A percentile compares a stretch with the other conserved stretches of the same genome.
Evolutionary conservation across 1,140 invertebrate species (phyloP).

Genomic region (Cecropterus lyciades): DNA sequence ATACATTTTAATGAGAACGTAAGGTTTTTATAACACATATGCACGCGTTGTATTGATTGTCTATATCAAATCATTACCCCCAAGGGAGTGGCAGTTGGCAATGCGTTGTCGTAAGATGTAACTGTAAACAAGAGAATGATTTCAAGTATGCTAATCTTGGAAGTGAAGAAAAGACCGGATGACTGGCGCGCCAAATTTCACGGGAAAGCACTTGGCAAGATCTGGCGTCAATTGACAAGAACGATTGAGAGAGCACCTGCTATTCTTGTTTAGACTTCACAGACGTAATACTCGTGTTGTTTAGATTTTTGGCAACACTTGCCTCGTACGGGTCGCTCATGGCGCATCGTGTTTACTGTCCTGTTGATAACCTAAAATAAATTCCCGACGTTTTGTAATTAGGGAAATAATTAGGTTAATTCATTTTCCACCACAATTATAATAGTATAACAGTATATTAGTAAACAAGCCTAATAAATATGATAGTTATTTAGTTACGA

Average conservation of each 20-base stretch:
- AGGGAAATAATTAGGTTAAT: not conserved
- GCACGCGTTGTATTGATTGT: too few relatives aligned
- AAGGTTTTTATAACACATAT: too few relatives aligned
- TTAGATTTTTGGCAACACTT: conserved; percentile 21
- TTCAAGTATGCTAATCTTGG: conserved; percentile 35
- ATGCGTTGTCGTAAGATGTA: not conserved
- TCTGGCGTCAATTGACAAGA: conserved; percentile 50
- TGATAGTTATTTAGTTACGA: not conserved
- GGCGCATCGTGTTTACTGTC: not conserved
- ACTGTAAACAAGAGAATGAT: not conserved
- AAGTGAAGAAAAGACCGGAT: conserved; percentile 47
- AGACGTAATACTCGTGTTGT: conserved; percentile 14
- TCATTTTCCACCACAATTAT: not conserved
- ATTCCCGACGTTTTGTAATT: not conserved
- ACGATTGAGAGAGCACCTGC: conserved; percentile 58
- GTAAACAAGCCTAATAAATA: not conserved
- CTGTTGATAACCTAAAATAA: not conserved
- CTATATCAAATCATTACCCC: not conserved
- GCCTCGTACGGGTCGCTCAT: not conserved
- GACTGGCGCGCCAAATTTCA: conserved; percentile 46
- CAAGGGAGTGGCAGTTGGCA: not conserved
- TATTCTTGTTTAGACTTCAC: conserved; percentile 45
- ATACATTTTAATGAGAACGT: too few relatives aligned
- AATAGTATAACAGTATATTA: not conserved
- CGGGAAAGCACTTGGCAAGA: conserved; percentile 59